A percentile compares a stretch with the other conserved stretches of the same genome.
phyloP scores from a whole-genome alignment of 2,113 vertebrate genomes.

The Sisor rabdophorus region DNA sequence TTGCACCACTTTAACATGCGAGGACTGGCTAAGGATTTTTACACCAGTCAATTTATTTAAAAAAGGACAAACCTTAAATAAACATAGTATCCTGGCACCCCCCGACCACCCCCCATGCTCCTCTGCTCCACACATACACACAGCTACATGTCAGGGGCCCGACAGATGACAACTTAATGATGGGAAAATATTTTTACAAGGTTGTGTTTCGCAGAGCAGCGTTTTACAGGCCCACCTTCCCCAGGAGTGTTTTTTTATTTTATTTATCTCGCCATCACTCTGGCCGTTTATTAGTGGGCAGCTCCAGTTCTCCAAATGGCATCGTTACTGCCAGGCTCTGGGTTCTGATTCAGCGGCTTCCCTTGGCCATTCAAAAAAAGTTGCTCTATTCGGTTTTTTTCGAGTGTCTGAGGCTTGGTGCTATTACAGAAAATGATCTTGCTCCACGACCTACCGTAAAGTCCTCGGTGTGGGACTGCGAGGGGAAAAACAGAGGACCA shows the following conservation, averaged over 20 bases:
- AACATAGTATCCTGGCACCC: constrained; percentile 56
- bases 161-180: constrained; percentile 75
- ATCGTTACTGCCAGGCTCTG: constrained; percentile 17
- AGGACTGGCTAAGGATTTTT: constrained; percentile 53
- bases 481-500: background rate
- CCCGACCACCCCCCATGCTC: constrained; percentile 41
- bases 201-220: constrained; percentile 66
- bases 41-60: constrained; percentile 63
- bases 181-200: constrained; percentile 78
- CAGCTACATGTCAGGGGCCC: constrained; percentile 51
- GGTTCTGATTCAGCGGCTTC: constrained; percentile 15
- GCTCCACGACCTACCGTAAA: background rate
- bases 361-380: constrained; percentile 31
- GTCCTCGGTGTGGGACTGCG: constrained; percentile 9
- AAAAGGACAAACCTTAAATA: constrained; percentile 62
- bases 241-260: constrained; percentile 60
- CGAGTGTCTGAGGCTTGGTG: no score
- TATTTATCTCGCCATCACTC: constrained; percentile 68
- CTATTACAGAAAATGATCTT: constrained; percentile 22
- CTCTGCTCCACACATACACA: constrained; percentile 41
- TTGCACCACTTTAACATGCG: constrained; percentile 63
- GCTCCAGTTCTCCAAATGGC: constrained; percentile 24
- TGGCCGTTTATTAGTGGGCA: constrained; percentile 52
- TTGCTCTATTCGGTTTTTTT: constrained; percentile 2
- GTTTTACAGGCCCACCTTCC: constrained; percentile 64